A percentile compares a stretch with the other conserved stretches of the same genome.
phyloP scores from a whole-genome alignment of 2,113 vertebrate genomes.

The Cottus gobio region DNA sequence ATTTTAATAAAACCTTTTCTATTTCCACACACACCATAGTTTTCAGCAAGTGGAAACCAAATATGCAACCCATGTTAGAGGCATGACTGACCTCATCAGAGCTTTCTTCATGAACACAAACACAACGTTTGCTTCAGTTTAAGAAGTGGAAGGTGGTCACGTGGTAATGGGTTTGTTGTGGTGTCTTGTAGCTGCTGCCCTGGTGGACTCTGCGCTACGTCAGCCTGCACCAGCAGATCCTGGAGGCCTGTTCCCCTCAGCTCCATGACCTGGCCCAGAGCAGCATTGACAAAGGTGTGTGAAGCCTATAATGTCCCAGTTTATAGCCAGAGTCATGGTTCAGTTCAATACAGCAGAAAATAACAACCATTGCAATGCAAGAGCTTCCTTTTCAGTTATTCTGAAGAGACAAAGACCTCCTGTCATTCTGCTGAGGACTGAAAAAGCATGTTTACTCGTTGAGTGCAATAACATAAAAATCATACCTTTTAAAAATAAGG shows the following conservation, averaged over 20 bases:
- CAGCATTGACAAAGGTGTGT: conserved; percentile 86
- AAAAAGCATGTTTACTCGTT: too few species aligned
- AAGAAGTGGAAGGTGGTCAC: too few species aligned
- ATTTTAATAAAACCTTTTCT: not conserved
- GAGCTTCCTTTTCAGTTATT: too few species aligned
- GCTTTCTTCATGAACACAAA: too few species aligned
- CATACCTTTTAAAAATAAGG: too few species aligned
- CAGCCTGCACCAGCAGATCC: conserved; percentile 91
- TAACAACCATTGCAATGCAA: too few species aligned
- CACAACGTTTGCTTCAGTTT: too few species aligned
- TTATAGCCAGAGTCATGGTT: not conserved
- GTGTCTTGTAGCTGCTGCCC: conserved; percentile 89
- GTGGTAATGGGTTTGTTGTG: too few species aligned
- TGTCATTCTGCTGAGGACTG: too few species aligned
- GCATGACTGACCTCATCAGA: not conserved
- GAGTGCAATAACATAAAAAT: too few species aligned
- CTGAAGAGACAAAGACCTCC: too few species aligned
- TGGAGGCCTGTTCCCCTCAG: conserved; percentile 91
- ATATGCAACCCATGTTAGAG: not conserved
- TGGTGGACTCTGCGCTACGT: conserved; percentile 94
- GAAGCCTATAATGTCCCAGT: not conserved
- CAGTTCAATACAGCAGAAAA: not conserved
- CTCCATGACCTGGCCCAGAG: conserved; percentile 84
- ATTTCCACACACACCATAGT: not conserved
- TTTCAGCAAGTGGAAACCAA: not conserved